A percentile compares a stretch with the other conserved stretches of the same genome.
Evolutionary conservation across 2,797 vertebrate genomes (phyloP).

Genomic region (Staurois parvus): DNA sequence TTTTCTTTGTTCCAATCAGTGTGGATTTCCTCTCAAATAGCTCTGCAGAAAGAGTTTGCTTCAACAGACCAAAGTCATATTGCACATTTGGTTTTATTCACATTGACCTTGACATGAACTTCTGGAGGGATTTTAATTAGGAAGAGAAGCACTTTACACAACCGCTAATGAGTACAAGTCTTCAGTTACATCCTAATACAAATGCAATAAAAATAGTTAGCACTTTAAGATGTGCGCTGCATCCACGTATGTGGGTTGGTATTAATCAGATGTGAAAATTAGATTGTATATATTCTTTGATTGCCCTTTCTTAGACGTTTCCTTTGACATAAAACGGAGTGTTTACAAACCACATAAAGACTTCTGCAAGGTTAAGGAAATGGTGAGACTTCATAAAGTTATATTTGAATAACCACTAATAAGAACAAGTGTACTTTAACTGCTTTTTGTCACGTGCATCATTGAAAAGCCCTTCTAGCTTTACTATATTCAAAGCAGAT

Average conservation of each 20-base stretch:
- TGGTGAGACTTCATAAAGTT: not conserved
- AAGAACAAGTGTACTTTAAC: not conserved
- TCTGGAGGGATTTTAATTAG: constrained; percentile 61
- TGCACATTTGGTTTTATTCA: constrained; percentile 63
- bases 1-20: constrained; percentile 25
- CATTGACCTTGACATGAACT: constrained; percentile 61
- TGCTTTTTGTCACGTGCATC: not conserved
- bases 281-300: constrained; percentile 37
- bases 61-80: constrained; percentile 56
- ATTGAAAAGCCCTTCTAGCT: not conserved
- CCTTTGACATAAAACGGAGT: not conserved
- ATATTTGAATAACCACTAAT: not conserved
- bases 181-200: constrained; percentile 61
- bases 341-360: constrained; percentile 12
- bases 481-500: not conserved
- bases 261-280: constrained; percentile 30
- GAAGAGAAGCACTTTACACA: constrained; percentile 58
- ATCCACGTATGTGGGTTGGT: constrained; percentile 28
- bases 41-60: constrained; percentile 35
- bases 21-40: constrained; percentile 40
- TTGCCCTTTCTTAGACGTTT: constrained; percentile 4
- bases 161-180: constrained; percentile 60
- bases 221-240: constrained; percentile 31
- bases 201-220: constrained; percentile 51
- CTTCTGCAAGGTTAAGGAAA: constrained; percentile 28